These are phyloP conservation scores for Pelecanoides urinatrix DNA, from an alignment of 2,113 vertebrate genomes.

Conservation along the genomic window DNA sequence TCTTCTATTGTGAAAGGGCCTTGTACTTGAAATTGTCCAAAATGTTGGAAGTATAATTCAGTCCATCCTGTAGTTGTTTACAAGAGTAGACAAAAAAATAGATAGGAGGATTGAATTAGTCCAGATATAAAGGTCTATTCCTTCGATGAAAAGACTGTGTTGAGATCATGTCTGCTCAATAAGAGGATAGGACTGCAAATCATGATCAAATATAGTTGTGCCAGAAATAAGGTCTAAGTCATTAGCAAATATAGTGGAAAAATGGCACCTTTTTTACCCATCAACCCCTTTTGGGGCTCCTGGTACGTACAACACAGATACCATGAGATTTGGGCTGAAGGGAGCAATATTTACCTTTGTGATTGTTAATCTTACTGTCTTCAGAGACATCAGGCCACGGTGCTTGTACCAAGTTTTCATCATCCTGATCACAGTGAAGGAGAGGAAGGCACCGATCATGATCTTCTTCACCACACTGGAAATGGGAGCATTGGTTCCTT, in stretches of 20 bases:
- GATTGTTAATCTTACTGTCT: background rate
- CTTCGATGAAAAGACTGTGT: background rate
- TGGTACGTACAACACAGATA: background rate
- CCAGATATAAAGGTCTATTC: background rate
- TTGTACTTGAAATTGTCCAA: background rate
- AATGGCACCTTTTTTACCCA: background rate
- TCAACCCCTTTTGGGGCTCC: background rate
- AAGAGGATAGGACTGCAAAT: background rate
- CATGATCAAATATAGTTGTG: background rate
- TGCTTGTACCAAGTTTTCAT: accelerated
- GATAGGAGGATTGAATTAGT: background rate
- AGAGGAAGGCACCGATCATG: background rate
- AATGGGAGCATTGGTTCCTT: background rate
- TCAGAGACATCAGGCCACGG: background rate
- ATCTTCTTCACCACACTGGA: background rate
- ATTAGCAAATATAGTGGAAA: background rate
- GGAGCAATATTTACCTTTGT: background rate
- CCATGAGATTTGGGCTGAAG: background rate
- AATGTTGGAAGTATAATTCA: background rate
- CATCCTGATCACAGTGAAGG: background rate
- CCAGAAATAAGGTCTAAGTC: background rate
- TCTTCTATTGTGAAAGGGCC: background rate
- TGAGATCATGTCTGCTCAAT: background rate
- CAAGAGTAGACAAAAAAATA: background rate
- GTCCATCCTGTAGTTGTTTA: background rate